Conservation (phyloP, 2,888 invertebrate genomes). For the Serripes groenlandicus region DNA sequence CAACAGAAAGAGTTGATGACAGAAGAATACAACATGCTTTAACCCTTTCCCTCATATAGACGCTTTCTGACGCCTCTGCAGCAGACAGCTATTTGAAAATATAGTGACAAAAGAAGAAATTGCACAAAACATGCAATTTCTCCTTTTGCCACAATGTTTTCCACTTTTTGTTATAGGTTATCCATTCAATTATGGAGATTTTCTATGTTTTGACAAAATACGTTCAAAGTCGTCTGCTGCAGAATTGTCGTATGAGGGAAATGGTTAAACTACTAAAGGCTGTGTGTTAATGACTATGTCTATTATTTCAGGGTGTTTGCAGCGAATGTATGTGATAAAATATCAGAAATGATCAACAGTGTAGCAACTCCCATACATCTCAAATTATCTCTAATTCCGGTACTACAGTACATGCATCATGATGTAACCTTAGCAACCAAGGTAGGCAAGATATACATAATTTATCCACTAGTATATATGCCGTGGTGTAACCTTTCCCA, state of each 20-base stretch:
- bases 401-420: slow-evolving; percentile 97
- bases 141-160: background rate
- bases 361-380: slow-evolving; percentile 96
- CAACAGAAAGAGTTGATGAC: too few species aligned
- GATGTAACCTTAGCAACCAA: slow-evolving; percentile 91
- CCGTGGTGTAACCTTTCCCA: background rate
- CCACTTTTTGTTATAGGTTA: too few species aligned
- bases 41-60: too few species aligned
- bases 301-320: slow-evolving; percentile 94
- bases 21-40: too few species aligned
- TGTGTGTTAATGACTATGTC: too few species aligned
- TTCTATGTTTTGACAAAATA: background rate
- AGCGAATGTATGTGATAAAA: slow-evolving; percentile 97
- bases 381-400: slow-evolving; percentile 95
- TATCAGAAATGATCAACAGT: slow-evolving; percentile 97
- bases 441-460: slow-evolving; percentile 86
- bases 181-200: background rate
- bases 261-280: too few species aligned
- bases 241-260: background rate
- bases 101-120: background rate
- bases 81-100: too few species aligned
- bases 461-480: background rate
- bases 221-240: background rate
- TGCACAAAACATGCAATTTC: background rate
- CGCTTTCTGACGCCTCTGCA: too few species aligned